Base-by-base conservation (phyloP, 2,797 vertebrate species). In the Myripristis jacobus region DNA sequence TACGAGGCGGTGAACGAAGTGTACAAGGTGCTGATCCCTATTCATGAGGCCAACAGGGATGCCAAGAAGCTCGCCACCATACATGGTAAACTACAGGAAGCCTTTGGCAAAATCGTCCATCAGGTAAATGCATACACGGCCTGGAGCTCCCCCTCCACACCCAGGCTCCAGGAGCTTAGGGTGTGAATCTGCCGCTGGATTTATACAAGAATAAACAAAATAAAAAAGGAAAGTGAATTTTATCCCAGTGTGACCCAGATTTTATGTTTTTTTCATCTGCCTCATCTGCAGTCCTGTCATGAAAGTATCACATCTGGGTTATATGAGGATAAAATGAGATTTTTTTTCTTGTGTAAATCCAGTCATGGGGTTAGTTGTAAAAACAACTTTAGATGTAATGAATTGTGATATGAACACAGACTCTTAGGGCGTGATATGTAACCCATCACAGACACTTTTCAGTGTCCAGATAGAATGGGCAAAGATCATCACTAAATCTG, bases 31-130 rank as follows among this genome's bases (percentile, higher is more conserved):
- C 96, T 99, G 77, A 98, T 99, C 91, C 98, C 98, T 43, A 93
- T 99, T 86, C 98, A 99, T 2, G 98, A 99, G 94, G 97, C 98
- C 79, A 98, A 96, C 88, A 94, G 98, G 80, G 98, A 99, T 12
- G 97, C 97, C 72, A 99, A 99, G 93, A 99, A 98, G 89, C 92
- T 99, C 11, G 96, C 97, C 71, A 94, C 96, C 78, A 98, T 99
- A 95, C 98, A 99, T 93, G 97, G 98, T 96, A 99, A 99, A 99
- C 98, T 99, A 53, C 98, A 99, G 86, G 97, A 99, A 91, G 98
- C 98, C 13, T 99, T 99, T 95, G 96, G 96, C 94, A 99, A 99
- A 95, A 98, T 99, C 64, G 97, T 99, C 61, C 97, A 98, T 82
- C 98, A 99, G 98, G 98, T 99, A 97, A 98, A 85, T 73, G 34